phyloP scores from a whole-genome alignment of 1,140 invertebrate species.

The Berghia stephanieae region DNA sequence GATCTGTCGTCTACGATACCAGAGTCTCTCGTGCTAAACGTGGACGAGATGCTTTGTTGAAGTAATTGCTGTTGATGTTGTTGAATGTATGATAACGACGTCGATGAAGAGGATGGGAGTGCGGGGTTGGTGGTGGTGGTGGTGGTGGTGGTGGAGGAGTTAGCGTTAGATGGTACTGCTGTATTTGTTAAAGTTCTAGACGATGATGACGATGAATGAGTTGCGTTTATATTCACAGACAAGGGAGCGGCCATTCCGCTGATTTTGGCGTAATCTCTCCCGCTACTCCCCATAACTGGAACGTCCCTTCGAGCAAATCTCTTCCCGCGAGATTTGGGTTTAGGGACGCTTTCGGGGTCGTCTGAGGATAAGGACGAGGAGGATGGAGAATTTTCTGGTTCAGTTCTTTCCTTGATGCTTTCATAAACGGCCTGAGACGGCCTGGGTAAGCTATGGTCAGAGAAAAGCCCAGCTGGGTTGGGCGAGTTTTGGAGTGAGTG shows the following conservation, averaged over 20 bases:
- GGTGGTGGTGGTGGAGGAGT: neutral
- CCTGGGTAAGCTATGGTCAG: too few species aligned
- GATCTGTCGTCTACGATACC: conserved; percentile 29
- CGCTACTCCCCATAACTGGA: neutral
- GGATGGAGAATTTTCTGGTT: conserved; percentile 37
- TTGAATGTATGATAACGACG: too few species aligned
- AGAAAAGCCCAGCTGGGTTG: too few species aligned
- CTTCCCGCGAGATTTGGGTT: neutral
- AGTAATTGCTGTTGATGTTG: too few species aligned
- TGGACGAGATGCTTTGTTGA: neutral
- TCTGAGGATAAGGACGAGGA: conserved; percentile 21
- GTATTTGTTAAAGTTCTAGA: neutral
- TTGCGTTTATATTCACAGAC: too few species aligned
- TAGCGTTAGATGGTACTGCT: neutral
- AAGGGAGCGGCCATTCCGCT: too few species aligned
- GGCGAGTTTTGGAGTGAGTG: too few species aligned
- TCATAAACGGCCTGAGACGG: too few species aligned
- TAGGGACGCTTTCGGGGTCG: conserved; percentile 26
- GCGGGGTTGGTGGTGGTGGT: neutral
- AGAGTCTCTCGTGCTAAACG: conserved; percentile 8
- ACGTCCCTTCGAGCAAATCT: neutral
- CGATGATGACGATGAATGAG: neutral
- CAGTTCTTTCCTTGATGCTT: conserved; percentile 40
- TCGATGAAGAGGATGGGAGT: neutral
- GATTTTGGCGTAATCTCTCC: neutral